Base-by-base conservation (phyloP, 23 tunicate genomes). In the Halocynthia aurantium region DNA sequence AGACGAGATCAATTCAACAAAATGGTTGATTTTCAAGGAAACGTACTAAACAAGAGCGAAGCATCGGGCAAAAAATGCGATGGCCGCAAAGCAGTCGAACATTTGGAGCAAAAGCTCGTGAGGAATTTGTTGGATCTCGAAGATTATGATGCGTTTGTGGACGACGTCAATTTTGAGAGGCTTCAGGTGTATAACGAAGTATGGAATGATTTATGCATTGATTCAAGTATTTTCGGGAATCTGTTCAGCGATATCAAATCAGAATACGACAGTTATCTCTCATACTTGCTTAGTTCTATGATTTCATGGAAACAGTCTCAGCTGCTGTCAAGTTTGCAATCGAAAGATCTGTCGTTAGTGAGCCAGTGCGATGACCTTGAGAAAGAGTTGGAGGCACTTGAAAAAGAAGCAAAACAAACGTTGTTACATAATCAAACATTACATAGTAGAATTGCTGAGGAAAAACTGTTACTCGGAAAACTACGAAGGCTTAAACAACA, bases 21-120 rank as follows among this genome's bases (percentile, higher is more conserved):
- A 85, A 81, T 90, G 76, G 19, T 81, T 63, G 97, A 90, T 55
- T 90, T 90, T 77, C 83, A 90, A 6, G 61, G 85, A 81, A 89
- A 74, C 55, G 75, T 89, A 54, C 55, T 89, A 8, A 71, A 81
- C 49, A 75, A 85, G 70, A 61, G 74, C 19, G 93, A 86, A 69
- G 70, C 84, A 13, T 56, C 76, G 82, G 93, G 76, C 52, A 69
- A 70, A 54, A 68, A 81, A 15, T 79, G 84, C 7, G 96, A 89
- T 57, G 96, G 96, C 7, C 88, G 81, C 83, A 80, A 80, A 80
- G 96, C 96, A 19, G 96, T 82, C 10, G 85, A 86, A 63, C 96
- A 89, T 81, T 61, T 89, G 50, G 96, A 89, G 62, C 87, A 80
- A 15, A 89, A 89, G 67, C 81, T 89, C 8, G 81, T 89, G 6